These are phyloP conservation scores for Aleiodes alternator DNA, from an alignment of 2,888 invertebrate genomes.

Conservation along the genomic window DNA sequence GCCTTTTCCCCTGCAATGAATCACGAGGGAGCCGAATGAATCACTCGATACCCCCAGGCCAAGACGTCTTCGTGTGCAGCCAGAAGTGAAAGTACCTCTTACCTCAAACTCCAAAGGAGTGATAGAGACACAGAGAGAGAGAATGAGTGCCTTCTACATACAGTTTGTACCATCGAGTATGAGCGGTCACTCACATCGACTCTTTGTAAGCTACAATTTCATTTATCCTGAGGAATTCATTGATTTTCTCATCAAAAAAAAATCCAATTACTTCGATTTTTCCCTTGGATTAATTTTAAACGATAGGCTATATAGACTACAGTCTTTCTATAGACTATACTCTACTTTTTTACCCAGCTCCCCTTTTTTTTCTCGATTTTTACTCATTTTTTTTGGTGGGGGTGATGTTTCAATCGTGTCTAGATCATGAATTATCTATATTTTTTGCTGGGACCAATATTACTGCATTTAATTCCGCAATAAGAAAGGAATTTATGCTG, in stretches of 20 bases:
- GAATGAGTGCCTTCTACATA: neutral
- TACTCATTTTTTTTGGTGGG: neutral
- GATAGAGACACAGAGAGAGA: constrained; percentile 7
- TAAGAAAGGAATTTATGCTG: constrained; percentile 49
- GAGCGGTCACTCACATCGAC: constrained; percentile 33
- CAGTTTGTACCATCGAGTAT: constrained; percentile 12
- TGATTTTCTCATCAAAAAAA: neutral
- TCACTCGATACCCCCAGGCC: constrained; percentile 19
- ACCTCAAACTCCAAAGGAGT: neutral
- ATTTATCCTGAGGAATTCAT: neutral
- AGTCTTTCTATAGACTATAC: too few species aligned
- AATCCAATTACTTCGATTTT: too few species aligned
- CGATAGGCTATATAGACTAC: too few species aligned
- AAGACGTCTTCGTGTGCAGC: constrained; percentile 12
- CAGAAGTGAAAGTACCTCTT: constrained; percentile 28
- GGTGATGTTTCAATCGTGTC: neutral
- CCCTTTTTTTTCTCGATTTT: neutral
- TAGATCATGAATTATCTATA: neutral
- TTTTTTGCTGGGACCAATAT: neutral
- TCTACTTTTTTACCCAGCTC: neutral
- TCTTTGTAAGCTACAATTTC: neutral
- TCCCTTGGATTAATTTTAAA: too few species aligned
- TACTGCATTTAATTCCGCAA: constrained; percentile 4
- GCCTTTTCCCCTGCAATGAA: constrained; percentile 5
- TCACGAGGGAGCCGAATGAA: constrained; percentile 30